Evolutionary conservation across 2,113 vertebrate genomes (phyloP).

Genomic region (Rhinichthys klamathensis): DNA sequence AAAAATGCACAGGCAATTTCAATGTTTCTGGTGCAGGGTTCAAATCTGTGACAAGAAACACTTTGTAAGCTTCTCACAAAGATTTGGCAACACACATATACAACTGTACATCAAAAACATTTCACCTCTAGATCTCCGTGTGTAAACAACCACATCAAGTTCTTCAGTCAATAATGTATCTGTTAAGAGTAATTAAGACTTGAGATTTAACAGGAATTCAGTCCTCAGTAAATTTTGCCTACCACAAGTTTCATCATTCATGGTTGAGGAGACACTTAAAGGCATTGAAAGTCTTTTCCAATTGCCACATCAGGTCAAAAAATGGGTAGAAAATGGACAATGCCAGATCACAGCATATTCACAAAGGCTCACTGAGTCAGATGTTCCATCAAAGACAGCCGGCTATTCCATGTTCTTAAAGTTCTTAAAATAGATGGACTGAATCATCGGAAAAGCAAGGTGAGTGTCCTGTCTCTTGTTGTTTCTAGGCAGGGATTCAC

Average conservation of each 20-base stretch:
- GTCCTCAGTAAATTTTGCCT: neutral
- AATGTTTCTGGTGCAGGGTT: constrained; percentile 4
- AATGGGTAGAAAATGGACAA: constrained; percentile 20
- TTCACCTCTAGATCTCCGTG: neutral
- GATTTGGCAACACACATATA: constrained; percentile 39
- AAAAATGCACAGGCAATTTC: neutral
- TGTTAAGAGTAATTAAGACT: neutral
- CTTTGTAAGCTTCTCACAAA: constrained; percentile 37
- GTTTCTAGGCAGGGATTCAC: constrained; percentile 16
- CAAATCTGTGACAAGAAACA: constrained; percentile 28
- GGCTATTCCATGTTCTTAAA: constrained; percentile 51
- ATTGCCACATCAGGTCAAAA: constrained; percentile 22
- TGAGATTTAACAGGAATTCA: constrained; percentile 11
- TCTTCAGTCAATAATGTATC: constrained; percentile 14
- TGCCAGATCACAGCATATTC: constrained; percentile 48
- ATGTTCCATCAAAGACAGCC: constrained; percentile 60
- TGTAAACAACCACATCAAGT: neutral
- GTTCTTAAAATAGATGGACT: constrained; percentile 66
- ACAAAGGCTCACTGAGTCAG: constrained; percentile 61
- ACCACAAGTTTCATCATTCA: constrained; percentile 13
- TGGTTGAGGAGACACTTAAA: neutral
- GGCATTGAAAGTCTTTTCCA: neutral
- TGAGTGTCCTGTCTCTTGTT: constrained; percentile 57
- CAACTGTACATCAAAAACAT: constrained; percentile 19
- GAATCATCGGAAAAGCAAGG: constrained; percentile 61